phyloP scores from a whole-genome alignment of 2,797 vertebrate species.

The Leptatherina wallacei region DNA sequence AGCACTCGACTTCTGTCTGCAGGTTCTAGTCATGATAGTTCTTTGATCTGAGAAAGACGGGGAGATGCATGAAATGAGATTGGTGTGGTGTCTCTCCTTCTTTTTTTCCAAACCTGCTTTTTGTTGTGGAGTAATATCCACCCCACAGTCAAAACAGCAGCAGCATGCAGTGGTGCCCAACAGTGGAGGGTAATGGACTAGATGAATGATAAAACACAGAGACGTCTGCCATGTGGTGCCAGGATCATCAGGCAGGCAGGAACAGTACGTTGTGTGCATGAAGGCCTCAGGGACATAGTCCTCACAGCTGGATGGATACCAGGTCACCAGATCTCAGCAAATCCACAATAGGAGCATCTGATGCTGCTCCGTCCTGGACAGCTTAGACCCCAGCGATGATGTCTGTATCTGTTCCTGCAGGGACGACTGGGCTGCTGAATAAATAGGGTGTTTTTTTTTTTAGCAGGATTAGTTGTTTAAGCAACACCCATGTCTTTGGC shows the following conservation, averaged over 20 bases:
- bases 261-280: constrained; percentile 29
- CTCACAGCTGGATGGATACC: constrained; percentile 34
- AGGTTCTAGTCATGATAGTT: constrained; percentile 35
- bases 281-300: constrained; percentile 48
- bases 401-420: neutral
- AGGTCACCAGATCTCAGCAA: constrained; percentile 45
- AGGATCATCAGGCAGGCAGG: constrained; percentile 32
- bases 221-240: constrained; percentile 60
- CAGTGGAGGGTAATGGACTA: constrained; percentile 55
- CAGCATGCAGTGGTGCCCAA: constrained; percentile 33
- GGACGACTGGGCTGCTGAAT: neutral
- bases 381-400: constrained; percentile 27
- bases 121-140: constrained; percentile 36
- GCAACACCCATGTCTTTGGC: neutral
- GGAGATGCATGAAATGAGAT: constrained; percentile 62
- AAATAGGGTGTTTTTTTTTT: neutral
- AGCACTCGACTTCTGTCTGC: constrained; percentile 51
- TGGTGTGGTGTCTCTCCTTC: constrained; percentile 28
- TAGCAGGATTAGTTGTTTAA: neutral
- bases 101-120: constrained; percentile 27
- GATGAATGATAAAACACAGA: constrained; percentile 70
- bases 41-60: constrained; percentile 27
- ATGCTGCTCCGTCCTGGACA: constrained; percentile 46
- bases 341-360: constrained; percentile 31
- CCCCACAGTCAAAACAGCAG: constrained; percentile 30